These are phyloP conservation scores for Siniperca obscura DNA, from an alignment of 2,797 vertebrate genomes.

Conservation along the genomic window DNA sequence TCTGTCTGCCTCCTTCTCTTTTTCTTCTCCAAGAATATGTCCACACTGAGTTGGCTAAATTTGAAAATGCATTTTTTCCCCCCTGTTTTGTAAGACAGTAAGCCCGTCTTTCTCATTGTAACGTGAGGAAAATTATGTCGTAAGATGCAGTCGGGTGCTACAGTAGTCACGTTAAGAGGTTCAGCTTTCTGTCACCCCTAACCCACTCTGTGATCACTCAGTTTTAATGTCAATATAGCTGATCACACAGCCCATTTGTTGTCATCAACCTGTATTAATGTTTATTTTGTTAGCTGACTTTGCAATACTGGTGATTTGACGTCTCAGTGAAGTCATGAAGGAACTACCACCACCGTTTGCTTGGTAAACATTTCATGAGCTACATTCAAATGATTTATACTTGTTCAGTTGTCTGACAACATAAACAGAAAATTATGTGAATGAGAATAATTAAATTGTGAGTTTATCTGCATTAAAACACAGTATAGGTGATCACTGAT, in stretches of 20 bases:
- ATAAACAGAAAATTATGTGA: background rate
- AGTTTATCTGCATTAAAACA: background rate
- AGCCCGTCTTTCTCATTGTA: background rate
- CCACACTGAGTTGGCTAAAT: background rate
- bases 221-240: background rate
- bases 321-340: background rate
- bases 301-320: background rate
- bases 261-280: background rate
- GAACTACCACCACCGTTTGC: background rate
- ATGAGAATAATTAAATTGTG: background rate
- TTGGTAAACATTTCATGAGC: background rate
- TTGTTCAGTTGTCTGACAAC: background rate
- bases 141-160: background rate
- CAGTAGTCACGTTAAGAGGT: background rate
- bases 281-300: no score
- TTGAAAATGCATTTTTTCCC: constrained; percentile 1
- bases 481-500: background rate
- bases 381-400: background rate
- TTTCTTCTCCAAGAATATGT: background rate
- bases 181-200: background rate
- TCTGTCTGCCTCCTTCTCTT: constrained; percentile 18
- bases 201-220: background rate
- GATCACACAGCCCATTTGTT: background rate
- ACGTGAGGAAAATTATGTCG: background rate
- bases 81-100: background rate